Percentiles rank a stretch among this genome's conserved stretches.
Evolutionary conservation across 2,797 vertebrate genomes (phyloP).

Genomic region (Silurus aristotelis): DNA sequence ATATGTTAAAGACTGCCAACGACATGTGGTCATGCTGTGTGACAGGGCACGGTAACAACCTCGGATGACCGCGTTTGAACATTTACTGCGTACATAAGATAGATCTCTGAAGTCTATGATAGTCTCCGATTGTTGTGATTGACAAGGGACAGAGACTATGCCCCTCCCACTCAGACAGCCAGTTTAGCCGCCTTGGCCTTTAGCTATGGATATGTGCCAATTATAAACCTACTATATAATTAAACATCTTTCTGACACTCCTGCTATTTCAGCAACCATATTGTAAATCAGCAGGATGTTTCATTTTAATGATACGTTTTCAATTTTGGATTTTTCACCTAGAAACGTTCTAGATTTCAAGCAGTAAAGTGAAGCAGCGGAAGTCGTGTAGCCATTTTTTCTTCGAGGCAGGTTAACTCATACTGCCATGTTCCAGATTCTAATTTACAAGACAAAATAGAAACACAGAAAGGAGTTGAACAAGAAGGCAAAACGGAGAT

Average conservation of each 20-base stretch:
- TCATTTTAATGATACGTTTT: neutral
- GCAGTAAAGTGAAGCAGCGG: constrained; percentile 25
- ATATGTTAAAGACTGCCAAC: neutral
- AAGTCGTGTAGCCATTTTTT: constrained; percentile 47
- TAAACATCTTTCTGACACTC: neutral
- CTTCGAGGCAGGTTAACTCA: constrained; percentile 64
- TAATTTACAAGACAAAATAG: constrained; percentile 69
- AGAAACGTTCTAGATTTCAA: neutral
- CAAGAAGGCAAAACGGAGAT: constrained; percentile 21
- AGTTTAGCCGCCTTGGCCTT: neutral
- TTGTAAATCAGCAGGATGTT: neutral
- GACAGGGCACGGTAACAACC: neutral
- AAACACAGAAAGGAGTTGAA: constrained; percentile 26
- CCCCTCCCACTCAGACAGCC: neutral
- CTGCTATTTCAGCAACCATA: neutral
- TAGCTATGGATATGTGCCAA: too few relatives aligned
- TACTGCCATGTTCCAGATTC: constrained; percentile 65
- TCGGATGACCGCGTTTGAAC: too few relatives aligned
- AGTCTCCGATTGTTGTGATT: neutral
- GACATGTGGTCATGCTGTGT: neutral
- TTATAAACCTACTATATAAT: neutral
- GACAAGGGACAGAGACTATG: neutral
- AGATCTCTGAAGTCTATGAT: neutral
- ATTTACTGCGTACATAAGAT: neutral
- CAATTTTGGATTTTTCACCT: neutral